Conservation (phyloP, 1,140 invertebrate genomes). For the Drosophila pruinosa region DNA sequence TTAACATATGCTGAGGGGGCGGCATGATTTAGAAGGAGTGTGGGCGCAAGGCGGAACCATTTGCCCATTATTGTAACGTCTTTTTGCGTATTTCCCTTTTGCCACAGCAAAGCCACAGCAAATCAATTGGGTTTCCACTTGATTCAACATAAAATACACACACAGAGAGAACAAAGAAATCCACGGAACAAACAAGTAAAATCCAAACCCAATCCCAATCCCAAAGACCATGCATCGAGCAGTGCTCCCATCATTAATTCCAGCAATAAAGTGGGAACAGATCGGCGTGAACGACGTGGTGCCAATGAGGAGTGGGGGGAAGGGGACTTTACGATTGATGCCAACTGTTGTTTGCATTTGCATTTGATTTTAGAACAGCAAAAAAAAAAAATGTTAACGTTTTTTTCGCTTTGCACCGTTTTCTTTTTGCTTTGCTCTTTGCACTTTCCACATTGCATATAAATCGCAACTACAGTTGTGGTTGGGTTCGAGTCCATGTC, state of each 20-base stretch:
- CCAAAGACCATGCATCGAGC: constrained; percentile 1
- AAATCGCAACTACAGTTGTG: constrained; percentile 53
- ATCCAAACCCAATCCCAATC: constrained; percentile 12
- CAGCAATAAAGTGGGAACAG: constrained; percentile 59
- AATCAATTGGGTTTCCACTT: constrained; percentile 81
- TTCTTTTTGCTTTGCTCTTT: constrained; percentile 46
- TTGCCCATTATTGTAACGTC: constrained; percentile 56
- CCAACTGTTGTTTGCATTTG: constrained; percentile 79
- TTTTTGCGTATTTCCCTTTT: constrained; percentile 21
- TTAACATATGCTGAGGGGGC: constrained; percentile 32
- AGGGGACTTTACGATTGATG: constrained; percentile 69
- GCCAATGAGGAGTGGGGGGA: background rate
- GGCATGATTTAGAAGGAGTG: background rate
- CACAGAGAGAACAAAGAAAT: background rate
- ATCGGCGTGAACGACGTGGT: background rate
- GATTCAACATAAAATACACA: constrained; percentile 73
- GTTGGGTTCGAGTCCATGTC: constrained; percentile 24
- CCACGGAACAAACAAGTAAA: constrained; percentile 8
- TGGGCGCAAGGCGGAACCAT: constrained; percentile 13
- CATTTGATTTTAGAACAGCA: constrained; percentile 70
- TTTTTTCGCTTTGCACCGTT: background rate
- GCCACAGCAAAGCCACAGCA: constrained; percentile 62
- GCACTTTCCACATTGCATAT: constrained; percentile 62
- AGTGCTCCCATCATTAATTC: constrained; percentile 64
- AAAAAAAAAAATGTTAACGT: constrained; percentile 31